phyloP scores from a whole-genome alignment of 2,888 invertebrate genomes.

The Quadroppia sp. region DNA sequence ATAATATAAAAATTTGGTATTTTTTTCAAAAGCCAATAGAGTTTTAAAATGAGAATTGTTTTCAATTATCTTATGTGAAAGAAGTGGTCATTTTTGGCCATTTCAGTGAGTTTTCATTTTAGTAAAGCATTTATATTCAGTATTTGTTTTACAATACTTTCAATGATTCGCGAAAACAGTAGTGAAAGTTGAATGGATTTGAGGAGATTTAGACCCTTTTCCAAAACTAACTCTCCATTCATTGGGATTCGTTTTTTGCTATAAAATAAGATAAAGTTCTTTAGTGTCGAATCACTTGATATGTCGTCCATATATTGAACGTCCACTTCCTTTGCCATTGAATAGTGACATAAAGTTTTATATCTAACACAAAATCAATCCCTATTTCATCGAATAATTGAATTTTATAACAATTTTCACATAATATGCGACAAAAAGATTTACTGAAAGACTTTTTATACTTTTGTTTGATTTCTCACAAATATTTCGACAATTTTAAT shows the following conservation, averaged over 20 bases:
- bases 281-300: not conserved
- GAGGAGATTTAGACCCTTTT: not conserved
- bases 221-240: not conserved
- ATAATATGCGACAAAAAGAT: not conserved
- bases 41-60: too few relatives aligned
- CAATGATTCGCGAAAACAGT: not conserved
- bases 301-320: not conserved
- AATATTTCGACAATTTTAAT: too few relatives aligned
- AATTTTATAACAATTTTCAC: not conserved
- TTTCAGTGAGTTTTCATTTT: not conserved
- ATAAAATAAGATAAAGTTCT: conserved; percentile 12
- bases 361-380: not conserved
- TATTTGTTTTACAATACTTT: not conserved
- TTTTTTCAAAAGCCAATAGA: too few relatives aligned
- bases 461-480: not conserved
- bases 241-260: not conserved
- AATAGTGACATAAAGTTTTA: not conserved
- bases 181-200: not conserved
- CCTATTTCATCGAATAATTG: conserved; percentile 3
- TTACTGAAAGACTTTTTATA: not conserved
- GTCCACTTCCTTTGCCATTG: not conserved
- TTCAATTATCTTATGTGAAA: too few relatives aligned
- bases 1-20: too few relatives aligned
- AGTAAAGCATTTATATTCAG: not conserved
- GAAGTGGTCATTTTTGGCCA: too few relatives aligned